These are phyloP conservation scores for Chaetorhynchus papuensis DNA, from an alignment of 2,113 vertebrate species.

Conservation along the genomic window DNA sequence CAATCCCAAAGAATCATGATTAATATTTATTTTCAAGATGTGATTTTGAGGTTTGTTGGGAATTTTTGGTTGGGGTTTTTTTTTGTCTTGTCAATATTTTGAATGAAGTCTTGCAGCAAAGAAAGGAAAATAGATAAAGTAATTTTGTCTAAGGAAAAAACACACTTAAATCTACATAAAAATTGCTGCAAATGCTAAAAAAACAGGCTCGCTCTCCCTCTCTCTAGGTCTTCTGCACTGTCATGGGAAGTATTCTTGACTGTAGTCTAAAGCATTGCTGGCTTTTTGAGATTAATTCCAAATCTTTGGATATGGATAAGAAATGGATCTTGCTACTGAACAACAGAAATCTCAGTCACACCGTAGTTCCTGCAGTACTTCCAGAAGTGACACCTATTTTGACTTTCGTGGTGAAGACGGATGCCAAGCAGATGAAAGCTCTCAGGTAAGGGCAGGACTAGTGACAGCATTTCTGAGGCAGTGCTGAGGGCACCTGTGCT, in stretches of 20 bases:
- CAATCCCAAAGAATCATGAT: neutral
- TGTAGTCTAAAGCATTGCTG: neutral
- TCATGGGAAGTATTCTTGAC: neutral
- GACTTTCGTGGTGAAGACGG: neutral
- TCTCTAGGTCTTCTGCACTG: neutral
- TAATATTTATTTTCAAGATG: neutral
- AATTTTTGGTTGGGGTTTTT: neutral
- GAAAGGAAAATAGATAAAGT: neutral
- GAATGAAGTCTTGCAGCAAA: neutral
- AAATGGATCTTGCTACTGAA: neutral
- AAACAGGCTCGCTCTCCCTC: neutral
- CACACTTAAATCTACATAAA: neutral
- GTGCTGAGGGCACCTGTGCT: neutral
- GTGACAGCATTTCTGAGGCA: neutral
- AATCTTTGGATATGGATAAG: neutral
- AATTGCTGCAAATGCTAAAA: neutral
- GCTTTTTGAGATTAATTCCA: neutral
- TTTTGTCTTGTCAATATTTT: neutral
- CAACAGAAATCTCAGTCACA: neutral
- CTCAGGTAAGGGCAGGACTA: neutral
- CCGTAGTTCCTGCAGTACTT: neutral
- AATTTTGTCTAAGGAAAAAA: neutral
- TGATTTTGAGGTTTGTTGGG: neutral
- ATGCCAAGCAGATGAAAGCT: neutral
- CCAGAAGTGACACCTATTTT: neutral